Base-by-base conservation (phyloP, 1,140 invertebrate species). In the Sweltsa coloradensis region DNA sequence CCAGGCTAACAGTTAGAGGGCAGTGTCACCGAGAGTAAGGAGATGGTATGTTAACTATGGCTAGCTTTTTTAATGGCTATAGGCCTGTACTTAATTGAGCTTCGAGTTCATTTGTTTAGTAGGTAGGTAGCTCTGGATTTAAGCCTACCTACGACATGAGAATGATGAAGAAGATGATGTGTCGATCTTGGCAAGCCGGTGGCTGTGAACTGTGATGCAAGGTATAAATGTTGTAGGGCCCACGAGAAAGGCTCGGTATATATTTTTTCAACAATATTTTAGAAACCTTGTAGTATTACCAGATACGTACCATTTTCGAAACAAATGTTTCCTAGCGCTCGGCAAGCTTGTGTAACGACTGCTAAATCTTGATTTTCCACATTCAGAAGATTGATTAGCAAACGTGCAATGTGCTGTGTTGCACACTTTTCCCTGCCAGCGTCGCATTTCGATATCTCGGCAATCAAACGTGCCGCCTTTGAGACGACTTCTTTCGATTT, bases 291-390 rank as follows among this genome's bases (percentile, higher is more conserved):
- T 9, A 22, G 45, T 45, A 22, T 45, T 18, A 18, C 5, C n/a
- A 47, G 14, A 31, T 19, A 73, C 54, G 69, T 70, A 74, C 88
- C 81, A 70, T 89, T 89, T 57, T 90, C 83, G 64, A 81, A 92
- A 56, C 85, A 90, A 54, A 92, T 80, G 63, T 93, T 93, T 36
- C 85, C 88, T 18, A 93, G 64, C 5, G 86, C 85, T 56, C 89
- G 71, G 51, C 83, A 84, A 16, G 76, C 73, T 58, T 90, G 85
- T 47, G 76, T 80, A 19, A 76, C 57, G 21, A 79, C 54, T 44
- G 78, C 69, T 47, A 73, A 60, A 45, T 52, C 48, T 44, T 52
- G 34, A 19, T 51, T 48, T 24, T 16, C 16, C 13, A n/a, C 29
- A 16, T 67, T 56, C 18, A 79, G 56, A 49, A 78, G 63, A 29